A percentile compares a stretch with the other conserved stretches of the same genome.
These are phyloP conservation scores for Orthonychiurus folsomi DNA, from an alignment of 2,888 invertebrate species.

Conservation along the genomic window DNA sequence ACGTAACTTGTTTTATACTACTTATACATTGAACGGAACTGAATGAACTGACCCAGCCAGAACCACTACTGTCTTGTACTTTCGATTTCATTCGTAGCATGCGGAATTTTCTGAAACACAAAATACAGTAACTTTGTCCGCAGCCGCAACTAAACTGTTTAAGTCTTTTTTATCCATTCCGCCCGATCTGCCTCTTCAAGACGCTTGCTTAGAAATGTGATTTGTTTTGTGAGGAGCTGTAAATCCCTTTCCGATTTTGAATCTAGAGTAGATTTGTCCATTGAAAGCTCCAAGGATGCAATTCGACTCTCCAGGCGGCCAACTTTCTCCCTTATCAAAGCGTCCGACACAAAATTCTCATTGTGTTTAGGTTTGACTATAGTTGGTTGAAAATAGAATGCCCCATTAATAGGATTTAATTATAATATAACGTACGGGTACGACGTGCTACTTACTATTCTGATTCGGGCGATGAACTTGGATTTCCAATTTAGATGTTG, in stretches of 20 bases:
- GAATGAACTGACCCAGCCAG: no score
- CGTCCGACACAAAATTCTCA: slow-evolving; percentile 23
- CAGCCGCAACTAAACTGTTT: no score
- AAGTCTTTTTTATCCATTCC: slow-evolving; percentile 33
- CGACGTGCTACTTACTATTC: slow-evolving; percentile 23
- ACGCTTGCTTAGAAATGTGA: slow-evolving; percentile 30
- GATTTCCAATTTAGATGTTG: slow-evolving; percentile 24
- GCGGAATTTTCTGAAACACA: no score
- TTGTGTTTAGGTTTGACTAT: slow-evolving; percentile 30
- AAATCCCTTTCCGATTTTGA: slow-evolving; percentile 35
- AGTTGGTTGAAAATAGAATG: slow-evolving; percentile 5
- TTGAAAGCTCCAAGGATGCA: slow-evolving; percentile 28
- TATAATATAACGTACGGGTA: neutral
- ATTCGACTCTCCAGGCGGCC: slow-evolving; percentile 27
- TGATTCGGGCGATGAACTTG: slow-evolving; percentile 36
- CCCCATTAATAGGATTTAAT: no score
- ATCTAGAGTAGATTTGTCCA: slow-evolving; percentile 24
- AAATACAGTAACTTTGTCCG: no score
- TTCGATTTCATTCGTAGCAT: no score
- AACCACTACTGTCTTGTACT: no score
- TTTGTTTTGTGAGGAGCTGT: slow-evolving; percentile 34
- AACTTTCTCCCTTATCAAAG: slow-evolving; percentile 28
- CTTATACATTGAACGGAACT: no score
- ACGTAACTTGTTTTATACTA: no score
- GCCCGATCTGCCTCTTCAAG: slow-evolving; percentile 35